Conservation (phyloP, 92 coral and sea anemone genomes). For the Metridium senile region DNA sequence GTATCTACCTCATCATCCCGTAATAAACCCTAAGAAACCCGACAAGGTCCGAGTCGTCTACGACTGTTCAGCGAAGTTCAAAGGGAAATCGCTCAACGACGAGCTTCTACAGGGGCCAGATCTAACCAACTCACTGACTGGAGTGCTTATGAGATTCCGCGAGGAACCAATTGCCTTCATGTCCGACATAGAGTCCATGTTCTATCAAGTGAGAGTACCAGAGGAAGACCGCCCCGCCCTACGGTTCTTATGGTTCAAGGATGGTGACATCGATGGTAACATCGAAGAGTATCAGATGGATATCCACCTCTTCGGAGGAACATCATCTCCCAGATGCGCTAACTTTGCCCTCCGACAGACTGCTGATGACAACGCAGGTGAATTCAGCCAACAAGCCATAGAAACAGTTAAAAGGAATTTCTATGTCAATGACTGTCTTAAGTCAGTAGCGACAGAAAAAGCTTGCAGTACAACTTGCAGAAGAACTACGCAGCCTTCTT, state of each 20-base stretch:
- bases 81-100: constrained; percentile 57
- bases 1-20: constrained; percentile 57
- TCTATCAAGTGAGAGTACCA: constrained; percentile 47
- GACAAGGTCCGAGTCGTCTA: constrained; percentile 56
- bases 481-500: constrained; percentile 14
- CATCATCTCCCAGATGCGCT: constrained; percentile 53
- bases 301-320: constrained; percentile 44
- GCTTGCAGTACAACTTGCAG: constrained; percentile 18
- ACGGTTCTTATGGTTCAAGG: constrained; percentile 45
- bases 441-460: constrained; percentile 28
- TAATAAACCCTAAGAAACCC: constrained; percentile 46
- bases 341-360: constrained; percentile 44
- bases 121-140: constrained; percentile 50
- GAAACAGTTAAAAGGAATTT: constrained; percentile 20
- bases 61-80: constrained; percentile 63
- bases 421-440: constrained; percentile 49
- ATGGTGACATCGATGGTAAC: constrained; percentile 37
- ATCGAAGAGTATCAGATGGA: constrained; percentile 52
- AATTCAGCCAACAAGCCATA: constrained; percentile 16
- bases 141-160: constrained; percentile 53
- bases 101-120: constrained; percentile 66
- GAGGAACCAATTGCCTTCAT: constrained; percentile 45
- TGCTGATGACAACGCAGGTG: constrained; percentile 36
- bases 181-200: constrained; percentile 55
- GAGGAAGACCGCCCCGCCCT: constrained; percentile 43